These are phyloP conservation scores for Syngnathoides biaculeatus DNA, from an alignment of 2,113 vertebrate genomes.

Conservation along the genomic window DNA sequence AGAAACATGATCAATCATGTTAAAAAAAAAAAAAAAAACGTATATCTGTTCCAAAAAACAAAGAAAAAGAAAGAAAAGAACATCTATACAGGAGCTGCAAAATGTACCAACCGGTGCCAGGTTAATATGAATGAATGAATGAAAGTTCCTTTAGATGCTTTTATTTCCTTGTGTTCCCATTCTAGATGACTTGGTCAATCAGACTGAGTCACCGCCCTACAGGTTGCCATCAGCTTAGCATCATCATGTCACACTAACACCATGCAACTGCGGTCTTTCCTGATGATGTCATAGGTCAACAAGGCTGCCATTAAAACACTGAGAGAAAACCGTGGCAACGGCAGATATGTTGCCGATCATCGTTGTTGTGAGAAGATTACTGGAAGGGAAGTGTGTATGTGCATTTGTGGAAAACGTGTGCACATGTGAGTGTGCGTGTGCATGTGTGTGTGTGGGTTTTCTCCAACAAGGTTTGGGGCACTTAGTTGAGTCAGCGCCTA, in stretches of 20 bases:
- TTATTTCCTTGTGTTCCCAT: conserved; percentile 1
- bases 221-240: conserved; percentile 16
- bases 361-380: conserved; percentile 53
- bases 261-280: conserved; percentile 38
- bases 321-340: conserved; percentile 43
- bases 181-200: conserved; percentile 26
- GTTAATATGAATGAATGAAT: too few relatives aligned
- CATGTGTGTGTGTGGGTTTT: conserved; percentile 13
- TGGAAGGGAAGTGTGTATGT: conserved; percentile 53
- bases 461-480: conserved; percentile 41
- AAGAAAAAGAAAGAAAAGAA: too few relatives aligned
- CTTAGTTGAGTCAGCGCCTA: conserved; percentile 69
- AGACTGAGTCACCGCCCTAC: conserved; percentile 23
- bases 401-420: conserved; percentile 20
- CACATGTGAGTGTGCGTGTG: conserved; percentile 5
- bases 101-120: not conserved
- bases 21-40: too few relatives aligned
- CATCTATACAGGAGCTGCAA: not conserved
- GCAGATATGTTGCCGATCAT: conserved; percentile 41
- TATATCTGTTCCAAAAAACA: too few relatives aligned
- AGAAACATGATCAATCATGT: too few relatives aligned
- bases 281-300: conserved; percentile 58
- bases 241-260: conserved; percentile 39
- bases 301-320: conserved; percentile 44
- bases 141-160: not conserved